Base-by-base conservation (phyloP, 2,113 vertebrate species). In the Clinocottus analis region DNA sequence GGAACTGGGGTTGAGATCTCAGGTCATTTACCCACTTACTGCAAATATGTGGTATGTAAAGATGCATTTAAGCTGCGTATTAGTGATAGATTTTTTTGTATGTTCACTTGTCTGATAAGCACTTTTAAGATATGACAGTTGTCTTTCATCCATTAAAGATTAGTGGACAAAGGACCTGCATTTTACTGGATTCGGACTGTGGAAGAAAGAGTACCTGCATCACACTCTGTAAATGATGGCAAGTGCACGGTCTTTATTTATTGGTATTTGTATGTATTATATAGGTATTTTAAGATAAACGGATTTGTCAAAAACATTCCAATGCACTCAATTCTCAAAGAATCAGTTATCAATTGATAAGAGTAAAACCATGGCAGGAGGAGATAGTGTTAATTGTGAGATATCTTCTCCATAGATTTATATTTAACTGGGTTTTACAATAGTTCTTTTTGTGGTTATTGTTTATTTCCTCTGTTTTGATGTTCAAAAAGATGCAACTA, bases 171-270 rank as follows among this genome's bases (percentile, higher is more conserved):
- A 53, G 17, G 19, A 79, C 41, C 21, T 33, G 23, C 21, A 10
- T 66, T 67, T 51, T 16, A 51, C 19, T 58, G 7, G 23, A 33
- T 66, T 12, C 70, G 43, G 7, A 70, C 23, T 23, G 53, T 7
- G 23, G 2, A 71, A 33, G 43, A 19, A 45, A 45, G 33, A 25
- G 2, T 5, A 27, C 14, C 56, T 3, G 58, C n/a, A 27, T 58
- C 51, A 35, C 72, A 17, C 47, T 35, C 9, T 35, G n/a, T 49
- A 35, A 69, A 41, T 16, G 7, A 80, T 16, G 12, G 17, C 47
- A 55, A 14, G 16, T 66, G 51, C 60, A 70, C 25, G 73, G 45
- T 84, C 19, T 79, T 68, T 93, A 91, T 91, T 92, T 91, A 88
- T 89, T 82, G 90, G 81, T 80, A 89, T 39, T 87, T 86, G 75